Evolutionary conservation across 1,140 invertebrate genomes (phyloP).

Genomic region (Ectropis grisescens): DNA sequence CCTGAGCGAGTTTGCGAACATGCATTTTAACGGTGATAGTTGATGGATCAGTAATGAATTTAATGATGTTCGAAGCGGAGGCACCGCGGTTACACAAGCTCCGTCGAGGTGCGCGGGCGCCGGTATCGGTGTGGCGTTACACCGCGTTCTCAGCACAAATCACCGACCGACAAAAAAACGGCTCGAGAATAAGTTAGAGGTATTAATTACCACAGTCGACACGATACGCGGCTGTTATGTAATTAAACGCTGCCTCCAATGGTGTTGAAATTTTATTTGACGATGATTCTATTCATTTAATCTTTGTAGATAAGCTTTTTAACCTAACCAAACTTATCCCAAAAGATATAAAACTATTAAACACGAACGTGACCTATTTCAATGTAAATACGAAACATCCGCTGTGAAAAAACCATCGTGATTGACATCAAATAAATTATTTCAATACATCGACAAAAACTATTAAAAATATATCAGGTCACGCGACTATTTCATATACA

Average conservation of each 20-base stretch:
- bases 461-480: too few relatives aligned
- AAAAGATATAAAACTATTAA: too few relatives aligned
- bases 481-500: too few relatives aligned
- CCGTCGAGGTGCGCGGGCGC: too few relatives aligned
- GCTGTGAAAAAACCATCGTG: too few relatives aligned
- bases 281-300: slow-evolving; percentile 30
- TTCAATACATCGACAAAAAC: too few relatives aligned
- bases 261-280: slow-evolving; percentile 26
- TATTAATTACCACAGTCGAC: slow-evolving; percentile 27
- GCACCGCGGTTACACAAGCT: too few relatives aligned
- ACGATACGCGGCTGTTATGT: slow-evolving; percentile 29
- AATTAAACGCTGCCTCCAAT: slow-evolving; percentile 22
- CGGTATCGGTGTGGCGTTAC: too few relatives aligned
- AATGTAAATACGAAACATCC: too few relatives aligned
- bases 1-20: neutral
- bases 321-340: too few relatives aligned
- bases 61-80: slow-evolving; percentile 10
- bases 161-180: slow-evolving; percentile 30
- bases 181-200: slow-evolving; percentile 19
- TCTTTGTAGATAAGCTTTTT: slow-evolving; percentile 2
- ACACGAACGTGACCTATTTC: too few relatives aligned
- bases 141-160: slow-evolving; percentile 28
- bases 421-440: too few relatives aligned
- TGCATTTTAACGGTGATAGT: slow-evolving; percentile 1
- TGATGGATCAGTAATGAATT: slow-evolving; percentile 2